Evolutionary conservation across 2,888 invertebrate genomes (phyloP), one percentile per base, ranked within the genome.

Genomic region (Synergus umbraculus): DNA sequence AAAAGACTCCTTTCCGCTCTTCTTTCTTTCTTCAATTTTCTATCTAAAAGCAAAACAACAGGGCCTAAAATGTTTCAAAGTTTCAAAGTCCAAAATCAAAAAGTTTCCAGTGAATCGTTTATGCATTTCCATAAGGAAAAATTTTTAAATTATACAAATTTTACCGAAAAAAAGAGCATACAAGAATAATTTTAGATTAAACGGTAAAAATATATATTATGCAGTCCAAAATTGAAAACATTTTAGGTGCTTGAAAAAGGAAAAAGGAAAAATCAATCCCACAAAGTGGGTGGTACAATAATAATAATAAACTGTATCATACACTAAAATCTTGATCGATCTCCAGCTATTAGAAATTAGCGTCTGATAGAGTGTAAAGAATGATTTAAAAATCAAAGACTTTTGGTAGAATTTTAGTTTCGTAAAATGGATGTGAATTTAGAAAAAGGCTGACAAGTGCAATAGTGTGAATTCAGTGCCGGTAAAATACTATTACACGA

Each of bases 401-500:
- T 73, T n/a, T 73, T 69, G 5, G 41, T 73, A 73, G 73, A 12
- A 37, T 73, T 58, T 73, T 13, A 54, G 69, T 49, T 54, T 73
- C 8, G 29, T 15, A 49, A 29, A 69, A 29, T 73, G 9, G 15
- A 73, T 54, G 54, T 18, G 41, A 73, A 73, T 54, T 37, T 58
- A 54, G n/a, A 46, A 15, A 69, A 69, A 37, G 37, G 37, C n/a
- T 73, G 37, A 58, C 12, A 73, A 73, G 73, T 58, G 54, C 54
- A 73, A 73, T 69, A 69, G 73, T 73, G 73, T 54, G 54, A 54
- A 73, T 73, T 73, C n/a, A 73, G 41, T 73, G 37, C 37, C 54
- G 73, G 41, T 73, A 58, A 73, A 41, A 58, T 15, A 73, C 73
- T 73, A 73, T 73, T 73, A 58, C 37, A 41, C n/a, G 41, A 54